Evolutionary conservation across 1,140 invertebrate genomes (phyloP), one percentile per base, ranked within the genome.

Genomic region (Caenorhabditis brenneri): DNA sequence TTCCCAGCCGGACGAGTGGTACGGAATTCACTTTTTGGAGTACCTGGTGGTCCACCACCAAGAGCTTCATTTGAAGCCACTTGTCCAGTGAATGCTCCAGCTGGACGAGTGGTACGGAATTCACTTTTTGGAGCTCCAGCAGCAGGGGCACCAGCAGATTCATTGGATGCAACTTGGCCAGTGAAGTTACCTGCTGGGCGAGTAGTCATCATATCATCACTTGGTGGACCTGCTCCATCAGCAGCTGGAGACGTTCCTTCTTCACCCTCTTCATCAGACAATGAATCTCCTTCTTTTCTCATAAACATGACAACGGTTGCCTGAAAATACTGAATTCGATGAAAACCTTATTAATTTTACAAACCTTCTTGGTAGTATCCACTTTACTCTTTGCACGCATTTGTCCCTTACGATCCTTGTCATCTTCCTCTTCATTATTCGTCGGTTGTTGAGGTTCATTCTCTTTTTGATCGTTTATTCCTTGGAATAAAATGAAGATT

Each of bases 321-420:
- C 65, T 74, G n/a, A 27, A 74, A 74, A 24, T 58, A 27, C 53
- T 5, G 5, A n/a, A 19, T n/a, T 65, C n/a, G n/a, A n/a, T n/a
- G n/a, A 36, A 29, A 9, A 27, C 9, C 19, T 12, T 7, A 9
- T 10, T 46, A 27, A 27, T n/a, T 12, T 15, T 55, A 27, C 65
- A 36, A 12, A 74, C 65, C 65, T 46, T 74, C 58, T 65, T 33
- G 9, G 58, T 6, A 15, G 33, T 22, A 1, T 74, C 65, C 4
- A 19, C 19, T n/a, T 46, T 74, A n/a, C 19, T 24, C 36, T 74
- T 74, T 15, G 65, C 27, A 15, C 65, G 36, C 65, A 74, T 24
- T 12, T 46, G 65, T 74, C 65, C 65, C 36, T 74, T 4, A 15
- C 65, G 65, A 74, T 74, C 65, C 65, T 74, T 74, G 9, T 74